A percentile compares a stretch with the other conserved stretches of the same genome.
These are phyloP conservation scores for Aphrocallistes beatrix DNA, from an alignment of 37 sponge, comb jelly and placozoan genomes.

Conservation along the genomic window DNA sequence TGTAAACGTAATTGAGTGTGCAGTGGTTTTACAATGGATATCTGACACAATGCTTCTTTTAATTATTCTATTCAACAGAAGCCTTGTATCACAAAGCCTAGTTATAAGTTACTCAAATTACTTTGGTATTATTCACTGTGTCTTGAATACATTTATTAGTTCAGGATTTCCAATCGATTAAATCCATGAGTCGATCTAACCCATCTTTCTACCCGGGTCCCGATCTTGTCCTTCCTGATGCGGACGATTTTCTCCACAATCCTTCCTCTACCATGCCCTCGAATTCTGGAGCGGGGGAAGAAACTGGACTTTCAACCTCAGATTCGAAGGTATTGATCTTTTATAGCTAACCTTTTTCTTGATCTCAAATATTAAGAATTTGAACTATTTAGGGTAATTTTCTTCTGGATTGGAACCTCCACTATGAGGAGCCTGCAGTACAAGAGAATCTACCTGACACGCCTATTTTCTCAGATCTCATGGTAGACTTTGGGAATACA, in stretches of 20 bases:
- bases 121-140: too few relatives aligned
- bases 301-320: not conserved
- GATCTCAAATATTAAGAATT: too few relatives aligned
- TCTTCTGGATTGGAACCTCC: conserved; percentile 6
- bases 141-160: too few relatives aligned
- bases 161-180: too few relatives aligned
- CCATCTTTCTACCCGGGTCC: not conserved
- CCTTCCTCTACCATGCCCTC: not conserved
- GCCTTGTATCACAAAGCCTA: too few relatives aligned
- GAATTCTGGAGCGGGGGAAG: not conserved
- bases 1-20: too few relatives aligned
- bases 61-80: too few relatives aligned
- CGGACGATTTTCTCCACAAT: conserved; percentile 2
- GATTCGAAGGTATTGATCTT: not conserved
- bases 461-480: not conserved
- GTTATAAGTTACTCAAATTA: too few relatives aligned
- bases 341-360: too few relatives aligned
- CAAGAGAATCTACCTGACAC: not conserved
- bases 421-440: not conserved
- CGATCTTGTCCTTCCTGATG: not conserved
- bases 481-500: conserved; percentile 14
- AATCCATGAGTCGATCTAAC: not conserved
- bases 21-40: too few relatives aligned
- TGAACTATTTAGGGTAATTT: not conserved
- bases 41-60: too few relatives aligned